These are phyloP conservation scores for Erpobdella octoculata DNA, from an alignment of 2,888 invertebrate species.

Conservation along the genomic window DNA sequence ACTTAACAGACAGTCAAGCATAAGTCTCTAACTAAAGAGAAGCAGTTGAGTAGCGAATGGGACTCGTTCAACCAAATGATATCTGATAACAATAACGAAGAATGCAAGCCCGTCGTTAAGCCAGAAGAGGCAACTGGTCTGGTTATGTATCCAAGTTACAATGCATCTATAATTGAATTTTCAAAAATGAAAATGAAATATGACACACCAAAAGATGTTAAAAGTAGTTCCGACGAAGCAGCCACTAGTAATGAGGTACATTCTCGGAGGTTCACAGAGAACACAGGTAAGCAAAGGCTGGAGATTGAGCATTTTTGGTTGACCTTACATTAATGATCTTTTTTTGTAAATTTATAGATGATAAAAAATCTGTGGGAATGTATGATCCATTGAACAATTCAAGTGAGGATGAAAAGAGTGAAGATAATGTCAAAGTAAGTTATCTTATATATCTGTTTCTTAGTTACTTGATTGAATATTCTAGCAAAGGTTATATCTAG, in stretches of 20 bases:
- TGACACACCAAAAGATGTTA: neutral
- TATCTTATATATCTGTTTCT: too few species aligned
- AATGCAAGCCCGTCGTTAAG: neutral
- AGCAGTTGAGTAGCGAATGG: constrained; percentile 20
- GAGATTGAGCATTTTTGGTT: neutral
- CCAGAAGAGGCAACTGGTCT: neutral
- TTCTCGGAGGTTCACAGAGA: too few species aligned
- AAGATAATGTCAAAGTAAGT: neutral
- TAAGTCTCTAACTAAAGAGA: neutral
- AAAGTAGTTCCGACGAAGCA: neutral
- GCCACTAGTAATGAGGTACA: neutral
- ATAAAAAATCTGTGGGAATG: neutral
- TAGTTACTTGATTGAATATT: too few species aligned
- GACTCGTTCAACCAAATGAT: constrained; percentile 14
- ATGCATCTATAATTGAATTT: neutral
- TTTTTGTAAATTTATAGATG: neutral
- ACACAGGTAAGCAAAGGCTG: neutral
- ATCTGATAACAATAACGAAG: neutral
- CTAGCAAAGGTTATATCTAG: too few species aligned
- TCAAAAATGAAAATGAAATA: neutral
- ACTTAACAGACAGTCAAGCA: neutral
- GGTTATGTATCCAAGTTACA: constrained; percentile 10
- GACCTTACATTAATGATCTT: neutral
- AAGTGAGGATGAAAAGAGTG: neutral
- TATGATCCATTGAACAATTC: constrained; percentile 3